Base-by-base conservation (phyloP, 2,888 invertebrate species). In the Drosophila paramelanica region DNA sequence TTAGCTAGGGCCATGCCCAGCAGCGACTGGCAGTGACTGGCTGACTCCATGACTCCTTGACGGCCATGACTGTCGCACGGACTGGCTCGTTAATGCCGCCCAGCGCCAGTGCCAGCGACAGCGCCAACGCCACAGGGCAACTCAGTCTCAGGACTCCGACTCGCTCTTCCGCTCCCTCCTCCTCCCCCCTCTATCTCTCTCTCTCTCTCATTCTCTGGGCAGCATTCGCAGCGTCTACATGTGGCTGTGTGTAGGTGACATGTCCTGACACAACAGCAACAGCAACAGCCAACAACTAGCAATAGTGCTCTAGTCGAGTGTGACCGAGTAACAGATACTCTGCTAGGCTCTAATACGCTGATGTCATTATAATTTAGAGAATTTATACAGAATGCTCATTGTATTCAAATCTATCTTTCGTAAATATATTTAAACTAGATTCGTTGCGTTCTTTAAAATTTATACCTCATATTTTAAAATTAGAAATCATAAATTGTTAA, bases 171-270 rank as follows among this genome's bases (percentile, higher is more conserved):
- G 17, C 17, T n/a, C 14, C 50, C 36, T 6, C 13, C n/a, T 47
- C 38, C 38, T n/a, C 38, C 23, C 46, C 14, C 41, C n/a, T n/a
- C n/a, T n/a, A n/a, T n/a, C 31, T 11, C 20, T 5, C 46, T 23
- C 2, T n/a, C 27, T 17, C 10, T 14, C 31, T 5, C 43, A 36
- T 11, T 17, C 5, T 2, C 56, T 38, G 39, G 3, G 27, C 46
- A 14, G 23, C 53, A 14, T 14, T 47, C 45, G 49, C 31, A 38
- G 64, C 60, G 66, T 79, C 76, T 76, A 61, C 66, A 73, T 77
- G 73, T 77, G 70, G 49, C 61, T 69, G 77, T 81, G 84, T 88
- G 89, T 89, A 80, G 81, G 77, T 85, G 80, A 81, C 81, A 83
- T 81, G 81, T 80, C 78, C 79, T 85, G 82, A 85, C 86, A 79